phyloP scores from a whole-genome alignment of 2,113 vertebrate genomes.

The Lagopus leucura region DNA sequence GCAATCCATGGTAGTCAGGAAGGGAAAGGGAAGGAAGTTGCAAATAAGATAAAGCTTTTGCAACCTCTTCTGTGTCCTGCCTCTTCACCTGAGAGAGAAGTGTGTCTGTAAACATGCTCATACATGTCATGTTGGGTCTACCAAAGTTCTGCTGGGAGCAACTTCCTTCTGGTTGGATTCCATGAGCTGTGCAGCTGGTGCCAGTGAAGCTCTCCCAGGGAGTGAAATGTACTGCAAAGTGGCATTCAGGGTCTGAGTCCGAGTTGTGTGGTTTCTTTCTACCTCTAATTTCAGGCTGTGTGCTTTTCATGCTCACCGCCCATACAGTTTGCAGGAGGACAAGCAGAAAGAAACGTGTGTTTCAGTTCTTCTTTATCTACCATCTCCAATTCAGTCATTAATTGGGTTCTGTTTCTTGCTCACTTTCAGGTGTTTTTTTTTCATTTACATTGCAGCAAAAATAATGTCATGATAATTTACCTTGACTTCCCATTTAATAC shows the following conservation, averaged over 20 bases:
- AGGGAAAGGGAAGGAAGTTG: no score
- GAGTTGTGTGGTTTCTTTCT: neutral
- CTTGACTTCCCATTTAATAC: neutral
- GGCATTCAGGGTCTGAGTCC: neutral
- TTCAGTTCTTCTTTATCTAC: neutral
- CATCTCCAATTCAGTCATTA: neutral
- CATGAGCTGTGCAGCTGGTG: neutral
- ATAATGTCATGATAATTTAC: neutral
- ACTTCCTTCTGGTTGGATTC: neutral
- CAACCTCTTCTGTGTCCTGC: neutral
- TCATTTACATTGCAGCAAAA: neutral
- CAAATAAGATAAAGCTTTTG: neutral
- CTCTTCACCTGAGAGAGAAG: no score
- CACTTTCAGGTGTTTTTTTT: neutral
- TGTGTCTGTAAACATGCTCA: neutral
- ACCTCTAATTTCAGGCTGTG: neutral
- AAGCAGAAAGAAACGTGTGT: neutral
- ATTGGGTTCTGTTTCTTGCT: neutral
- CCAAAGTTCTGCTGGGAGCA: accelerated
- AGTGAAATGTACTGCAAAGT: neutral
- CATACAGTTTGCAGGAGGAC: neutral
- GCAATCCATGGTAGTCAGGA: neutral
- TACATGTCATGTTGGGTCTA: accelerated
- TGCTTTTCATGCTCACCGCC: neutral
- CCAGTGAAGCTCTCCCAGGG: neutral